A percentile compares a stretch with the other conserved stretches of the same genome.
Conservation (phyloP, 2,113 vertebrate genomes). For the Chrysochloris asiatica region DNA sequence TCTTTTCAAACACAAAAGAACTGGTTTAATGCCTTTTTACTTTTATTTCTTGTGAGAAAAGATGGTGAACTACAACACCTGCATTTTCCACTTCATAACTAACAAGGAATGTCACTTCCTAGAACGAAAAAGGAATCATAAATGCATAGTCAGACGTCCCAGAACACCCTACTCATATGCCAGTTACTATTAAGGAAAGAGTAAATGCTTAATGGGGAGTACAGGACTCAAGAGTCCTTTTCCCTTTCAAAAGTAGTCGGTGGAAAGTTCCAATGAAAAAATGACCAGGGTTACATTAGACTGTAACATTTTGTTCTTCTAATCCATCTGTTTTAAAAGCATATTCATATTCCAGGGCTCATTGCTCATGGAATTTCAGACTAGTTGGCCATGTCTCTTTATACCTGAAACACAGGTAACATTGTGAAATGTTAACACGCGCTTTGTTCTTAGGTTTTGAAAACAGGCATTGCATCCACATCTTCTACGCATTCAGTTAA, state of each 20-base stretch:
- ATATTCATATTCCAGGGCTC: slow-evolving; percentile 65
- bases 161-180: background rate
- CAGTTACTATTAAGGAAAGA: slow-evolving; percentile 35
- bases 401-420: slow-evolving; percentile 54
- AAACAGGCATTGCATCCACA: background rate
- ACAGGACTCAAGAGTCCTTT: slow-evolving; percentile 59
- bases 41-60: slow-evolving; percentile 9
- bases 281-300: slow-evolving; percentile 59
- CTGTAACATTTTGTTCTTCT: slow-evolving; percentile 76
- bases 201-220: background rate
- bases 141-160: background rate
- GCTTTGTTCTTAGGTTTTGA: slow-evolving; percentile 55
- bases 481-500: slow-evolving; percentile 32
- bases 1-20: slow-evolving; percentile 4
- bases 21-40: background rate
- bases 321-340: slow-evolving; percentile 64
- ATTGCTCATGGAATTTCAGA: slow-evolving; percentile 67
- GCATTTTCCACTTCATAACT: slow-evolving; percentile 17
- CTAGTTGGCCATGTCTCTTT: slow-evolving; percentile 20
- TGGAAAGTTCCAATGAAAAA: slow-evolving; percentile 78
- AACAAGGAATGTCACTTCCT: background rate
- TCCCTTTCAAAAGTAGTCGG: slow-evolving; percentile 58
- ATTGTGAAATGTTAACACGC: slow-evolving; percentile 69
- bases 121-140: slow-evolving; percentile 6
- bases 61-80: background rate